phyloP scores from a whole-genome alignment of 2,113 vertebrate species.

The Jacana jacana region DNA sequence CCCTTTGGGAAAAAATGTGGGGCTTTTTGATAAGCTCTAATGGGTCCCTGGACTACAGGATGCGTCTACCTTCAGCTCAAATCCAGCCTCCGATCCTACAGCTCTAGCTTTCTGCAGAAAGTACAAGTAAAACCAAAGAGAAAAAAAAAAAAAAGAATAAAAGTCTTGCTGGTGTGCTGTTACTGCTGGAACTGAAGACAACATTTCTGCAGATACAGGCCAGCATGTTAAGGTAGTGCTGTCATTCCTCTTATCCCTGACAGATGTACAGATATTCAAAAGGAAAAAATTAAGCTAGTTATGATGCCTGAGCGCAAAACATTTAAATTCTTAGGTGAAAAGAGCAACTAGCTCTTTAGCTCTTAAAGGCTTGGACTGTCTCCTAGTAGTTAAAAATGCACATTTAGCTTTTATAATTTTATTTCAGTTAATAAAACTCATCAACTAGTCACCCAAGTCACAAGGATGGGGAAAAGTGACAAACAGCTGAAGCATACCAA shows the following conservation, averaged over 20 bases:
- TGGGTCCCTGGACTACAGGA: not conserved
- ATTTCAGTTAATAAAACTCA: not conserved
- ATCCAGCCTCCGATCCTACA: not conserved
- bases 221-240: not conserved
- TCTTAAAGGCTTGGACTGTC: not conserved
- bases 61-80: not conserved
- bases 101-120: not conserved
- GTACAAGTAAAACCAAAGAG: not conserved
- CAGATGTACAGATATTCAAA: not conserved
- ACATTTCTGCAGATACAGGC: not conserved
- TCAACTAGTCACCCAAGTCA: not conserved
- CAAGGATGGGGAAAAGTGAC: not conserved
- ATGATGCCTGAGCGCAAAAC: not conserved
- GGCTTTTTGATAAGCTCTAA: not conserved
- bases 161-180: not conserved
- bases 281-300: not conserved
- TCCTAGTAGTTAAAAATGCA: not conserved
- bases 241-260: not conserved
- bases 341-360: not conserved
- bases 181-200: not conserved
- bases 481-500: not conserved
- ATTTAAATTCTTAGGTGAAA: not conserved
- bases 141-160: not conserved
- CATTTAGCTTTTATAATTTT: not conserved
- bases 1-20: not conserved